phyloP scores from a whole-genome alignment of 2,113 vertebrate genomes.

The Mastomys natalensis region DNA sequence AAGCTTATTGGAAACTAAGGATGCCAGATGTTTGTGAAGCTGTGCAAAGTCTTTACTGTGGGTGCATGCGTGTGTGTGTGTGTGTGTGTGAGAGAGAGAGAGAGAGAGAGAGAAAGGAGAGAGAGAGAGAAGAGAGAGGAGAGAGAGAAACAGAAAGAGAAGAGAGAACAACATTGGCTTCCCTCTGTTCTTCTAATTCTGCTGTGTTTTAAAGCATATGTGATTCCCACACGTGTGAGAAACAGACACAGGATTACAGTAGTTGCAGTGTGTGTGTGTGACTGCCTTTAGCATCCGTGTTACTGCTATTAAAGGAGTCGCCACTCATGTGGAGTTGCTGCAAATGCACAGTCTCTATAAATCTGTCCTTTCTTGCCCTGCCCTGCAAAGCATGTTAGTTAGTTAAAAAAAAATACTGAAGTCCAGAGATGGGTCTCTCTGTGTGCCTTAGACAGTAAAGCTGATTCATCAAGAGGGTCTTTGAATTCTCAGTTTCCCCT shows the following conservation, averaged over 20 bases:
- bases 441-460: not conserved
- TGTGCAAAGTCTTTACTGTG: not conserved
- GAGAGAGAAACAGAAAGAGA: too few relatives aligned
- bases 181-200: slow-evolving; percentile 25
- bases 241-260: slow-evolving; percentile 24
- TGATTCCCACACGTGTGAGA: not conserved
- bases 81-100: not conserved
- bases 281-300: slow-evolving; percentile 52
- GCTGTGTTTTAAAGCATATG: slow-evolving; percentile 44
- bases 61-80: slow-evolving; percentile 38
- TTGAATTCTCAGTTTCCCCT: slow-evolving; percentile 70
- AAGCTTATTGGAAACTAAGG: slow-evolving; percentile 51
- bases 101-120: too few relatives aligned
- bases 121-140: too few relatives aligned
- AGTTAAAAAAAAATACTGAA: slow-evolving; percentile 31
- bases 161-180: slow-evolving; percentile 13
- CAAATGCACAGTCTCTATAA: not conserved
- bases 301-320: slow-evolving; percentile 73
- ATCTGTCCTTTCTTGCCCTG: slow-evolving; percentile 14
- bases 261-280: slow-evolving; percentile 21
- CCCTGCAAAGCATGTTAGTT: slow-evolving; percentile 41
- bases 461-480: slow-evolving; percentile 29
- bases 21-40: slow-evolving; percentile 30
- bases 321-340: slow-evolving; percentile 54
- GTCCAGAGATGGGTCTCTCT: not conserved